phyloP scores from a whole-genome alignment of 2,113 vertebrate genomes.

The Haliaeetus leucogaster region DNA sequence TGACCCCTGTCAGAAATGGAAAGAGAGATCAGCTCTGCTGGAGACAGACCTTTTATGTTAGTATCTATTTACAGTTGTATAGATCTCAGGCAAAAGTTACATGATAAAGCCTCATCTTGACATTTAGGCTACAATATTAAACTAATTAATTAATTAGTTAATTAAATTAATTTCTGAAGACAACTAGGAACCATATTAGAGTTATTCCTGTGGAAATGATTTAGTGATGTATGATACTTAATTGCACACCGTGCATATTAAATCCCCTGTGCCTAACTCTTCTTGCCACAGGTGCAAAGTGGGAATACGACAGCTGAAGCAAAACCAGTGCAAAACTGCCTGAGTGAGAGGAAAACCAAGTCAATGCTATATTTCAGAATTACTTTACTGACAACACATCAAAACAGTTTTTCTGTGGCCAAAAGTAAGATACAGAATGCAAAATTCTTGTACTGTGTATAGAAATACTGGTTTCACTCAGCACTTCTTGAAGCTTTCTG shows the following conservation, averaged over 20 bases:
- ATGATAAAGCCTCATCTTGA: background rate
- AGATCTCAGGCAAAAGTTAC: background rate
- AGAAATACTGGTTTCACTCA: background rate
- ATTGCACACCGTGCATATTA: rapidly evolving
- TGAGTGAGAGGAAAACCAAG: background rate
- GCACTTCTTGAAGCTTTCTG: background rate
- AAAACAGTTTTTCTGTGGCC: background rate
- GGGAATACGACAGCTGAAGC: background rate
- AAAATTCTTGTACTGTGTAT: background rate
- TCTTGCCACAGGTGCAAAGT: background rate
- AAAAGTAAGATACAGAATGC: background rate
- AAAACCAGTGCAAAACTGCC: background rate
- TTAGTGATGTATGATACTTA: background rate
- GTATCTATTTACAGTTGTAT: constrained; percentile 22
- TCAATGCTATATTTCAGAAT: background rate
- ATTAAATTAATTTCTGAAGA: background rate
- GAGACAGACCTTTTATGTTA: constrained; percentile 54
- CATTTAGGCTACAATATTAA: background rate
- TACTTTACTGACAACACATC: background rate
- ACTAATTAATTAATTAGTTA: background rate
- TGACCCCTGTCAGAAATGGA: constrained; percentile 60
- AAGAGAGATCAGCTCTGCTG: constrained; percentile 53
- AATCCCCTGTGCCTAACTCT: background rate
- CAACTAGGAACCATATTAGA: background rate
- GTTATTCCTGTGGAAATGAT: background rate